Base-by-base conservation (phyloP, 2,113 vertebrate species). In the Coryphaenoides rupestris region DNA sequence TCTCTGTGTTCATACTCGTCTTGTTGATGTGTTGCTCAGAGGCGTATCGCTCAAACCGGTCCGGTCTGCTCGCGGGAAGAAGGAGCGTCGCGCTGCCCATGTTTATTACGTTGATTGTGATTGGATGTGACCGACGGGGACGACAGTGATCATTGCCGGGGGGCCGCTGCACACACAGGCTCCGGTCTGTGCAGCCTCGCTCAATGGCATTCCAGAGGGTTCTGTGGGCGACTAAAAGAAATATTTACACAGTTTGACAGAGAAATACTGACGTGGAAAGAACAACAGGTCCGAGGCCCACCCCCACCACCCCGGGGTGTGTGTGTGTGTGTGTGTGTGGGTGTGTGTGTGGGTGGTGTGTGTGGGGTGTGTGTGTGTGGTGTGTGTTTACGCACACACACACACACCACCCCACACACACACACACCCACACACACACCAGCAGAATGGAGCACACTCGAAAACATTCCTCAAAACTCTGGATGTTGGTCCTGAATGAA, bases 191-290 rank as follows among this genome's bases (percentile, higher is more conserved):
- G 9, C 33, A 40, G 4, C 33, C 33, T 6, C 47, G 9, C 7
- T 50, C 9, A 50, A n/a, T 17, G 47, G 15, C 47, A 50, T 50
- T 50, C 47, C 47, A 17, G 33, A 40, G 33, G 33, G 47, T n/a
- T 50, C 47, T 50, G 47, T n/a, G 17, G 16, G 17, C 14, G 47
- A 13, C 47, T 50, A 50, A 50, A n/a, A 50, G 47, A 16, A 50
- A 50, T 50, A 50, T 50, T 50, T 50, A 50, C 47, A 50, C 13
- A 50, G 47, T 50, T 50, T 50, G 47, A n/a, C 47, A 50, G 17
- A 50, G 15, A 50, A 50, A 50, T 13, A 13, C 1, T 50, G 47
- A 13, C 9, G 47, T 2, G 47, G 47, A 50, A 50, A 50, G 47
- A 50, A 50, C 47, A 50, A 50, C 47, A 17, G 17, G 47, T 2